Evolutionary conservation across 2,888 invertebrate genomes (phyloP).

Genomic region (Polydrusus cervinus): DNA sequence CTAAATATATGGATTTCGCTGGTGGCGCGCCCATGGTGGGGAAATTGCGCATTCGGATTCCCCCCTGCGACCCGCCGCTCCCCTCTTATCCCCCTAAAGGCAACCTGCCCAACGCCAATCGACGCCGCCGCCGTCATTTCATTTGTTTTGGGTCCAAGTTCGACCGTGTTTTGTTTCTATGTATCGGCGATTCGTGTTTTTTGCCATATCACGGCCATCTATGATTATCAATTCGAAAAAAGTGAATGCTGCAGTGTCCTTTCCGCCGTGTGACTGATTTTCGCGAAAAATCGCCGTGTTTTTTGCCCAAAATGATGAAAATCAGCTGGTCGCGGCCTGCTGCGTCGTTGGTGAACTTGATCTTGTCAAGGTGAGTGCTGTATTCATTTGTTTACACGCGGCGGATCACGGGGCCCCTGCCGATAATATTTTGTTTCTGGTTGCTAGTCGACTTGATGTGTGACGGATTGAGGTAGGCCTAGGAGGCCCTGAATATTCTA

Average conservation of each 20-base stretch:
- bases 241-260: background rate
- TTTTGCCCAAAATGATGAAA: constrained; percentile 34
- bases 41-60: constrained; percentile 68
- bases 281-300: constrained; percentile 34
- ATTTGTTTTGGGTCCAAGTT: constrained; percentile 52
- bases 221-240: background rate
- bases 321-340: constrained; percentile 48
- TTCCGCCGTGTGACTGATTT: background rate
- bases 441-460: constrained; percentile 29
- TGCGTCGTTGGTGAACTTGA: constrained; percentile 53
- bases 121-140: constrained; percentile 47
- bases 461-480: constrained; percentile 21
- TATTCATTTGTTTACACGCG: constrained; percentile 50
- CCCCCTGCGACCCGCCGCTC: constrained; percentile 52
- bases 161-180: constrained; percentile 44
- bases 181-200: constrained; percentile 32
- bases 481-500: background rate
- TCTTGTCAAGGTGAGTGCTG: constrained; percentile 54
- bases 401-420: constrained; percentile 42
- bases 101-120: constrained; percentile 39
- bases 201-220: constrained; percentile 19
- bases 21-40: constrained; percentile 63
- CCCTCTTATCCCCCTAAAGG: constrained; percentile 44
- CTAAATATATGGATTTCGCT: constrained; percentile 48
- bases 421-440: constrained; percentile 40